Evolutionary conservation across 2,888 invertebrate genomes (phyloP).

Genomic region (Meteorus colon): DNA sequence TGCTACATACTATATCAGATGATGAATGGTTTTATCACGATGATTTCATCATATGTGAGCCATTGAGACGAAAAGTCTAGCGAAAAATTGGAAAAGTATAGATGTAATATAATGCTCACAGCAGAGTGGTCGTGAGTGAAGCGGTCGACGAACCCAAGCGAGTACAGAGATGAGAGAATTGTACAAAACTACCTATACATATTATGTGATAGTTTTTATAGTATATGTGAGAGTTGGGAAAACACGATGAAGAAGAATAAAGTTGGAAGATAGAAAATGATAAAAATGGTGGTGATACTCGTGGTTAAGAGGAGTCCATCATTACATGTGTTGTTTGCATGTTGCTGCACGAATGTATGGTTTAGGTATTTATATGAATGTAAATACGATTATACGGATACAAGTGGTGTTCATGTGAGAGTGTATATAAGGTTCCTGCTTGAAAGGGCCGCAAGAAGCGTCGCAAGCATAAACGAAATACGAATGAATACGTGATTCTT

Average conservation of each 20-base stretch:
- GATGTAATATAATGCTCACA: not conserved
- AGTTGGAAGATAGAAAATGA: constrained; percentile 11
- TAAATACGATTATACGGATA: not conserved
- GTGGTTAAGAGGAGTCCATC: constrained; percentile 25
- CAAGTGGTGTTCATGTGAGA: not conserved
- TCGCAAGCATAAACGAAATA: constrained; percentile 4
- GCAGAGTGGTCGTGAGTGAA: constrained; percentile 31
- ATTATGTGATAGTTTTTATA: not conserved
- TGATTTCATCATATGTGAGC: no score
- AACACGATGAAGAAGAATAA: not conserved
- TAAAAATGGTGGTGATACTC: constrained; percentile 25
- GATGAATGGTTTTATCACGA: no score
- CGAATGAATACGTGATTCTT: constrained; percentile 41
- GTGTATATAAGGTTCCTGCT: constrained; percentile 30
- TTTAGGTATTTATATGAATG: constrained; percentile 25
- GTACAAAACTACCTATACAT: not conserved
- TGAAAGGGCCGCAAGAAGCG: constrained; percentile 37
- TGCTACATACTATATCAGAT: no score
- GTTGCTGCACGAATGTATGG: constrained; percentile 34
- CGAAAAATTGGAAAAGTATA: no score
- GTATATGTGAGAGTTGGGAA: not conserved
- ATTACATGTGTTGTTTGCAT: constrained; percentile 38
- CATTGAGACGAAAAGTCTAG: no score
- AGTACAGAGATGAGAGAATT: not conserved
- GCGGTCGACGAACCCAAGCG: constrained; percentile 39